Conservation (phyloP, 2,888 invertebrate species). For the Eristalis arbustorum region DNA sequence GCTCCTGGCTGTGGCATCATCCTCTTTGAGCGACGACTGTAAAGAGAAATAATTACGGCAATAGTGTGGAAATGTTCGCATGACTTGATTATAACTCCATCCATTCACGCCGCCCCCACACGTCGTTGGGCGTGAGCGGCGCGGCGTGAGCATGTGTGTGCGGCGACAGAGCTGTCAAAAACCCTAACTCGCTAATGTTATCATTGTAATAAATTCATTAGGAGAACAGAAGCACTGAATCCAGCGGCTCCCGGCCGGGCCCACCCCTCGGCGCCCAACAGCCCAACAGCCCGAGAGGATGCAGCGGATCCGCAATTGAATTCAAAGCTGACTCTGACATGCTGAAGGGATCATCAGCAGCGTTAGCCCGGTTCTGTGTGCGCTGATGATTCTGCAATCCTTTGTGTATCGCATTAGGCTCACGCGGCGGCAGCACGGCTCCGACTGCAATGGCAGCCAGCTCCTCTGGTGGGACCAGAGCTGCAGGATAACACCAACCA, state of each 20-base stretch:
- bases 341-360: constrained; percentile 44
- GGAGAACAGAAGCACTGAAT: constrained; percentile 52
- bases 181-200: constrained; percentile 67
- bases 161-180: constrained; percentile 52
- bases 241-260: constrained; percentile 14
- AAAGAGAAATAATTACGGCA: constrained; percentile 69
- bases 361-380: not conserved
- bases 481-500: constrained; percentile 21
- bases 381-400: constrained; percentile 11
- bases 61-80: constrained; percentile 66
- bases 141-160: constrained; percentile 17
- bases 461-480: not conserved
- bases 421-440: not conserved
- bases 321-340: constrained; percentile 12
- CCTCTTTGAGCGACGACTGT: constrained; percentile 56
- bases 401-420: constrained; percentile 40
- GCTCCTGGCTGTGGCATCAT: constrained; percentile 12
- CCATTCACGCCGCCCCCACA: not conserved
- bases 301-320: constrained; percentile 52
- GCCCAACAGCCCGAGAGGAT: not conserved
- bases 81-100: constrained; percentile 59
- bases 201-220: constrained; percentile 70
- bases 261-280: too few relatives aligned
- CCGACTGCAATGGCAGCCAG: not conserved
- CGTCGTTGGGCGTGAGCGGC: not conserved